Evolutionary conservation across 2,113 vertebrate genomes (phyloP), one percentile per base, ranked within the genome.

Genomic region (Martes martes): DNA sequence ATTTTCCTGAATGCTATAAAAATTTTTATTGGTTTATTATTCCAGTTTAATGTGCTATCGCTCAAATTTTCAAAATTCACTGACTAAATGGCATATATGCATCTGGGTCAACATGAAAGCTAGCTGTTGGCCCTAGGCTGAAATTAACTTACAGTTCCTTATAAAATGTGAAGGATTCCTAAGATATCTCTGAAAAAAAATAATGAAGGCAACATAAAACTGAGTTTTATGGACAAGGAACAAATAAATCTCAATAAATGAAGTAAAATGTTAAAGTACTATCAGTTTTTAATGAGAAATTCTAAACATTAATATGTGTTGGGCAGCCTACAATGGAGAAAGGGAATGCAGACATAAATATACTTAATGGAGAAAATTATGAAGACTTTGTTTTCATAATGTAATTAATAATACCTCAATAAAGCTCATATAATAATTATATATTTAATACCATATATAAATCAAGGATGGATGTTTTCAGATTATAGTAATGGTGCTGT

Each of bases 1-100:
- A 94, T 95, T 97, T 98, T 92, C 97, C 73, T 88, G 87, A 97
- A 82, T 95, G 87, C 21, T 59, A 81, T 97, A 97, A 96, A 95
- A 94, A 0, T 33, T 94, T 94, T 97, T 96, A 97, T 95, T 94
- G 45, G 87, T 92, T 97, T 76, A 91, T 97, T 97, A 96, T 96
- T 97, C 76, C 84, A 92, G 80, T 96, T 94, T 93, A 96, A 97
- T 82, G 92, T 95, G 78, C 65, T 95, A 94, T 96, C 33, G 2
- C 73, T 97, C 84, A 96, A 93, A 96, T 93, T 85, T 96, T 94
- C 76, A 78, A 97, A 94, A 96, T 84, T 95, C 39, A 73, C 87
- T 73, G 76, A 94, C 83, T 94, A 82, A 88, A 97, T 24, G 79
- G 81, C 90, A 93, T 79, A 50, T 67, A 91, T 81, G 52, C 73